Percentiles rank a stretch among this genome's conserved stretches.
phyloP scores from a whole-genome alignment of 2,797 vertebrate genomes.

The Lutjanus argentimaculatus region DNA sequence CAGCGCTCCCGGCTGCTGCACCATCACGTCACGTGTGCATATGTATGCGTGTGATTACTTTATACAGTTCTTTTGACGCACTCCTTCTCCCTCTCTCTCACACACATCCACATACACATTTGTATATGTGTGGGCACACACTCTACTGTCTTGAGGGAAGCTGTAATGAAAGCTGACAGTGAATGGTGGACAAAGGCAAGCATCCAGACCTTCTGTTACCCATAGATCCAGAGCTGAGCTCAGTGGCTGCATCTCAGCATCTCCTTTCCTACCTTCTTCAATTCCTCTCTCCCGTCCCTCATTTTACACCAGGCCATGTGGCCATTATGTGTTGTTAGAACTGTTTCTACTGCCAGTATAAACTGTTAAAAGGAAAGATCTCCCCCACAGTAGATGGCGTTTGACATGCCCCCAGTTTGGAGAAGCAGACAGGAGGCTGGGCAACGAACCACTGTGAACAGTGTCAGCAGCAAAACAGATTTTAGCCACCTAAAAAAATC shows the following conservation, averaged over 20 bases:
- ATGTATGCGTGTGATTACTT: constrained; percentile 31
- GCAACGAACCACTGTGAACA: too few species aligned
- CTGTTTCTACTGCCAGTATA: neutral
- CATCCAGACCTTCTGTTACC: constrained; percentile 50
- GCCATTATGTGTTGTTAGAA: neutral
- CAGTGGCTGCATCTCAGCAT: constrained; percentile 51
- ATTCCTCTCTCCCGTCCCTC: neutral
- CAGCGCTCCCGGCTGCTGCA: constrained; percentile 32
- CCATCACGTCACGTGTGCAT: constrained; percentile 50
- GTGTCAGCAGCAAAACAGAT: too few species aligned
- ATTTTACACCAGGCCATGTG: neutral
- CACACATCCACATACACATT: constrained; percentile 18
- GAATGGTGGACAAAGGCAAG: constrained; percentile 65
- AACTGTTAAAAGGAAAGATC: neutral
- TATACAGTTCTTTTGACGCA: constrained; percentile 22
- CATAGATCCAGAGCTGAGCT: constrained; percentile 61
- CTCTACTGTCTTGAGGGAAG: constrained; percentile 41
- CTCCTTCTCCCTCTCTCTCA: constrained; percentile 16
- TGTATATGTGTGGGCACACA: constrained; percentile 8
- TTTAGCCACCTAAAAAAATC: too few species aligned
- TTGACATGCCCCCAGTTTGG: too few species aligned
- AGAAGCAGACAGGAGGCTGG: too few species aligned
- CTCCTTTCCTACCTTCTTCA: constrained; percentile 5
- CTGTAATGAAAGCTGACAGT: constrained; percentile 72
- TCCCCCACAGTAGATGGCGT: too few species aligned